phyloP scores from a whole-genome alignment of 1,140 invertebrate species.

The Aphaenogaster rudis region DNA sequence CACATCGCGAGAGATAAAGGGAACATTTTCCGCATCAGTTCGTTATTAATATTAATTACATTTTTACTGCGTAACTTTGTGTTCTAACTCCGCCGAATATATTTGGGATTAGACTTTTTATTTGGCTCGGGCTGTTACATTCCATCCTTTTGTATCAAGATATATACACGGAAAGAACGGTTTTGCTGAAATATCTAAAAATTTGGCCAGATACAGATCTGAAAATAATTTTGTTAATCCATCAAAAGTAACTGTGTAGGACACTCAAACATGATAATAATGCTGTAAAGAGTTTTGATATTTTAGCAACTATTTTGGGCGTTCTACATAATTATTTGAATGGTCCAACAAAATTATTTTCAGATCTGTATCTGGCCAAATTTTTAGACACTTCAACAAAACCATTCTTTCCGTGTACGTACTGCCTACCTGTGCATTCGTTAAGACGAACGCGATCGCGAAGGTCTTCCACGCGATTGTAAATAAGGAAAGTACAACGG shows the following conservation, averaged over 20 bases:
- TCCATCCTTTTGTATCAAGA: not conserved
- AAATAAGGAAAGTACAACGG: slow-evolving; percentile 33
- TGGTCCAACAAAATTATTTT: too few species aligned
- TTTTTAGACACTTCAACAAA: too few species aligned
- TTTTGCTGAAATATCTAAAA: too few species aligned
- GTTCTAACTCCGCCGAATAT: not conserved
- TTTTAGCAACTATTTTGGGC: too few species aligned
- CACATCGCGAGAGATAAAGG: slow-evolving; percentile 6
- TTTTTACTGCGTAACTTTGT: not conserved
- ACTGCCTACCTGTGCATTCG: not conserved
- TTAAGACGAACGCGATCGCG: not conserved
- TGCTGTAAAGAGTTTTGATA: too few species aligned
- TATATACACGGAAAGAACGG: not conserved
- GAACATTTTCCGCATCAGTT: not conserved
- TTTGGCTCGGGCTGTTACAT: not conserved
- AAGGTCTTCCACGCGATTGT: not conserved
- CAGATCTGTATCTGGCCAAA: too few species aligned
- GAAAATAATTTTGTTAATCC: too few species aligned
- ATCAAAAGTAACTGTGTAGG: too few species aligned
- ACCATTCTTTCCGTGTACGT: too few species aligned
- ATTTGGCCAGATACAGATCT: too few species aligned
- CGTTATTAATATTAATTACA: not conserved
- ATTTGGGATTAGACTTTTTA: not conserved
- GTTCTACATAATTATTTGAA: too few species aligned
- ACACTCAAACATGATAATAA: too few species aligned